Percentiles rank a stretch among this genome's conserved stretches.
phyloP scores from a whole-genome alignment of 1,140 invertebrate genomes.

The Maconellicoccus hirsutus region DNA sequence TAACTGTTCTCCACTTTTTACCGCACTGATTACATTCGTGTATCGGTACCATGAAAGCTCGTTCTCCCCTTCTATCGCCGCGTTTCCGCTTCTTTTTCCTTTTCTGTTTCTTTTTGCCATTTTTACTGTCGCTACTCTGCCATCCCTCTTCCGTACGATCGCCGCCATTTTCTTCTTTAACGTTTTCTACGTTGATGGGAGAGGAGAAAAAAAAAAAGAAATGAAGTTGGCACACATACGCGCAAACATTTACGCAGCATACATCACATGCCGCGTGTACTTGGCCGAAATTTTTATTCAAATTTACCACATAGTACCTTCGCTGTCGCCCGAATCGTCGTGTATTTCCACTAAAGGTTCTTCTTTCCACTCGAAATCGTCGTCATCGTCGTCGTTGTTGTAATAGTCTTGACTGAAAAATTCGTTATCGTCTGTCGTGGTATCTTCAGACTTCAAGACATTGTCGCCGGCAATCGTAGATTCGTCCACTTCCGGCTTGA shows the following conservation, averaged over 20 bases:
- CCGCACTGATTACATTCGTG: conserved; percentile 35
- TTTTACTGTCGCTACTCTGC: conserved; percentile 10
- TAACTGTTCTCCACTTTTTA: conserved; percentile 35
- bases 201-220: not conserved
- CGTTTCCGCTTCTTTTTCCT: conserved; percentile 22
- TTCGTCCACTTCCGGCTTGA: not conserved
- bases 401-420: not conserved
- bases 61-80: conserved; percentile 25
- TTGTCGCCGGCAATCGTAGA: not conserved
- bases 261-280: no score
- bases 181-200: not conserved
- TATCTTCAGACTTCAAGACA: not conserved
- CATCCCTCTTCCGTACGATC: conserved; percentile 9
- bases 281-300: no score
- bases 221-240: no score
- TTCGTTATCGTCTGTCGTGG: not conserved
- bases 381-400: conserved; percentile 13
- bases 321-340: not conserved
- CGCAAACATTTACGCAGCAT: no score
- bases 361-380: conserved; percentile 24
- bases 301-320: no score
- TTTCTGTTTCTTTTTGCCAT: conserved; percentile 23
- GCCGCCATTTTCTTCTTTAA: conserved; percentile 12
- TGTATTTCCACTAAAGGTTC: not conserved
- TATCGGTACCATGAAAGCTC: conserved; percentile 26